These are phyloP conservation scores for Phenganax stokvisi DNA, from an alignment of 92 coral and sea anemone species.

Conservation along the genomic window DNA sequence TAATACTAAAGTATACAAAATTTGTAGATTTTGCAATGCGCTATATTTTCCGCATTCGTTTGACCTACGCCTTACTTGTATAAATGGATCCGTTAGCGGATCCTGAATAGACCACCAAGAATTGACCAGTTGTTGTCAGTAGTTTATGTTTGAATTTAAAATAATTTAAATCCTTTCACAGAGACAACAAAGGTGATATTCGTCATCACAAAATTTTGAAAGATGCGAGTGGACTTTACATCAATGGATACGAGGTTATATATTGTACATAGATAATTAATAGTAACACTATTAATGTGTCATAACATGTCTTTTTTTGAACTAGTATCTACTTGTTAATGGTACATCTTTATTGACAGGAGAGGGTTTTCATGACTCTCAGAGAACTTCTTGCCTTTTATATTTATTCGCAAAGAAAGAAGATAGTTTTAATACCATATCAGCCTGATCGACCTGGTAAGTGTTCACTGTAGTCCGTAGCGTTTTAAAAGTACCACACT, in stretches of 20 bases:
- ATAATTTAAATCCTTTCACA: conserved; percentile 23
- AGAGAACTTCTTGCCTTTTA: not conserved
- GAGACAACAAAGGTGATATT: conserved; percentile 52
- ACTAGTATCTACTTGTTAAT: not conserved
- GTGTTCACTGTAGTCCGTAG: not conserved
- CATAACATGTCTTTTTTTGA: too few relatives aligned
- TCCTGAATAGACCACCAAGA: not conserved
- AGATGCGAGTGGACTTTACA: conserved; percentile 45
- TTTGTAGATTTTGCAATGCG: too few relatives aligned
- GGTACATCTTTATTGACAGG: not conserved
- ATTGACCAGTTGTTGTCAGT: not conserved
- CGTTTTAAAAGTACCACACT: not conserved
- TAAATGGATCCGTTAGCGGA: too few relatives aligned
- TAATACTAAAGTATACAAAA: too few relatives aligned
- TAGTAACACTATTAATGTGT: not conserved
- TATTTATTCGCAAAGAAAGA: conserved; percentile 22
- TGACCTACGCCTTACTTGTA: too few relatives aligned
- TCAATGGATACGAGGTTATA: conserved; percentile 69
- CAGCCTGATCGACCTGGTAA: not conserved
- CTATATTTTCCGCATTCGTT: too few relatives aligned
- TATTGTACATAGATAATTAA: not conserved
- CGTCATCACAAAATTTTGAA: conserved; percentile 83
- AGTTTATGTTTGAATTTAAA: not conserved
- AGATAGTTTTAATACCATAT: conserved; percentile 1
- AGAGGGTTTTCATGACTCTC: not conserved